Evolutionary conservation across 1,140 invertebrate species (phyloP), one percentile per base, ranked within the genome.

Genomic region (Megalonaias nervosa): DNA sequence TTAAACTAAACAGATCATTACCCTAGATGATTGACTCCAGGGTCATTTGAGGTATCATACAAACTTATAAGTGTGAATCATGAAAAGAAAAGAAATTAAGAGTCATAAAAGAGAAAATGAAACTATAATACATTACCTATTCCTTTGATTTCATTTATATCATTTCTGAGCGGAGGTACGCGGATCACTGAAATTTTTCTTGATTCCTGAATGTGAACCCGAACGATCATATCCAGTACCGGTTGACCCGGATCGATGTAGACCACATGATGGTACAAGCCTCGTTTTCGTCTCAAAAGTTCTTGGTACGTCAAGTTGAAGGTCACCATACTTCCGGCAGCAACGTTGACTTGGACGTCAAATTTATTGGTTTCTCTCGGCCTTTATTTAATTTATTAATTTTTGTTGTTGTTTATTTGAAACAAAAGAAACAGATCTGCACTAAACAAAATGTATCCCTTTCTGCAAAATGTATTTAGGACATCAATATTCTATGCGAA

Each of bases 301-400:
- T 88, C 87, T 55, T 86, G 80, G 72, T 88, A 88, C 9, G 80
- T 85, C 57, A 88, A 60, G 17, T 77, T 84, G 71, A 87, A 88
- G 13, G 80, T 87, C 21, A 84, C 81, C 67, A 80, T 85, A 23
- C 80, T 81, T 16, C 81, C 68, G 16, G 85, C 78, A 4, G 82
- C 84, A 2, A 89, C 81, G 73, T 84, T 86, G 17, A 89, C 79
- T 3, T 81, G 77, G 11, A 89, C 83, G 48, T 85, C 79, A 71
- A 90, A 90, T 56, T 67, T 80, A 69, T 88, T 86, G 19, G 85
- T 81, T 55, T 88, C 84, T 60, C 88, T 77, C 15, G 86, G 76
- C 61, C 83, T 85, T 79, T n/a, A 58, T 17, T 48, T 48, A 48
- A 9, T 48, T 48, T 9, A 48, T 48, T 48, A 48, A 48, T 48